These are phyloP conservation scores for Labeo calbasu DNA, from an alignment of 2,797 vertebrate species.

Conservation along the genomic window DNA sequence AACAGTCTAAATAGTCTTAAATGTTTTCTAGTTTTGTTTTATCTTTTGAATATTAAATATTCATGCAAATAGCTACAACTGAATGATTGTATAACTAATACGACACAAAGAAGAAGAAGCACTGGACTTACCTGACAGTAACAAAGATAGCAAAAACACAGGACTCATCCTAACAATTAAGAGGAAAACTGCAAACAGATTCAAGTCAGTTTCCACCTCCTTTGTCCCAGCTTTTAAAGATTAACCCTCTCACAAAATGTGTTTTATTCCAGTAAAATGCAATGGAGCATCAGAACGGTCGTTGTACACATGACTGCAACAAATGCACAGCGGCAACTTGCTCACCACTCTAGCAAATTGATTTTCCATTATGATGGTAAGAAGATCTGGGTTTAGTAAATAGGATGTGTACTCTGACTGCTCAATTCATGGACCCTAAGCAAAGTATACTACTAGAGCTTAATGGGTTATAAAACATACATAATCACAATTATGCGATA, in stretches of 20 bases:
- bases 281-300: slow-evolving; percentile 29
- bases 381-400: slow-evolving; percentile 67
- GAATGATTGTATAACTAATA: background rate
- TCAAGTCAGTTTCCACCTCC: background rate
- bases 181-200: slow-evolving; percentile 15
- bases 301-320: slow-evolving; percentile 50
- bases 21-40: background rate
- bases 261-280: slow-evolving; percentile 37
- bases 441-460: background rate
- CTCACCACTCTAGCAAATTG: slow-evolving; percentile 65
- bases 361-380: slow-evolving; percentile 75
- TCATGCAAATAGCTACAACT: background rate
- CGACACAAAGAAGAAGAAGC: background rate
- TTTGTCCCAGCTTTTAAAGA: slow-evolving; percentile 4
- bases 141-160: slow-evolving; percentile 64
- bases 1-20: background rate
- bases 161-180: slow-evolving; percentile 63
- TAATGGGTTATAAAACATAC: background rate
- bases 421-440: slow-evolving; percentile 4
- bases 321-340: slow-evolving; percentile 62
- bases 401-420: slow-evolving; percentile 36
- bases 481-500: background rate
- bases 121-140: slow-evolving; percentile 76
- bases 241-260: slow-evolving; percentile 14
- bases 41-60: background rate